Evolutionary conservation across 2,888 invertebrate genomes (phyloP).

Genomic region (Stenolophus ochropezus): DNA sequence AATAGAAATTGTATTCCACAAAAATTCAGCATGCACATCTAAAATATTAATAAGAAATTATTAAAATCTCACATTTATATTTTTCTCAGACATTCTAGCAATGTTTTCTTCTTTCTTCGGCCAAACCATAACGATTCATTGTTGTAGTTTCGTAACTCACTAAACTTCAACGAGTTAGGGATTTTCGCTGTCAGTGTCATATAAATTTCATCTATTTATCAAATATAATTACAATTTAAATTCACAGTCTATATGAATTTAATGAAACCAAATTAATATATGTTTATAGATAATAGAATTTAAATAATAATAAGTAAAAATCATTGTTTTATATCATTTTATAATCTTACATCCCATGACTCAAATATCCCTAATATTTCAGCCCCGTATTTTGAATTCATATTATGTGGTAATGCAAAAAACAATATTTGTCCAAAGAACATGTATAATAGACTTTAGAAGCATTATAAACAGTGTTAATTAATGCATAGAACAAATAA

Average conservation of each 20-base stretch:
- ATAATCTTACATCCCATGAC: too few relatives aligned
- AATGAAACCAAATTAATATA: not conserved
- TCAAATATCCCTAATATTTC: too few relatives aligned
- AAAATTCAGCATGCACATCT: too few relatives aligned
- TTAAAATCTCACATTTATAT: constrained; percentile 38
- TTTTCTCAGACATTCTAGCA: constrained; percentile 50
- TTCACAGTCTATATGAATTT: not conserved
- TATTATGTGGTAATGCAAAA: not conserved
- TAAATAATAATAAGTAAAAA: not conserved
- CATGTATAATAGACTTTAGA: constrained; percentile 54
- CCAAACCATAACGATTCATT: constrained; percentile 25
- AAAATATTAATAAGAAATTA: not conserved
- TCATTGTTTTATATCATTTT: too few relatives aligned
- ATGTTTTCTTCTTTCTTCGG: constrained; percentile 9
- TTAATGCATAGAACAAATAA: constrained; percentile 50
- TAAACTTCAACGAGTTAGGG: not conserved
- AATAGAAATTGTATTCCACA: too few relatives aligned
- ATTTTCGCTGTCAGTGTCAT: constrained; percentile 19
- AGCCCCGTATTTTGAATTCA: too few relatives aligned
- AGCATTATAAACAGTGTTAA: constrained; percentile 53
- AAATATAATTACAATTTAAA: not conserved
- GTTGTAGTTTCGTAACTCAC: not conserved
- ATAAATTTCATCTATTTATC: not conserved
- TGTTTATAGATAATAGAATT: not conserved
- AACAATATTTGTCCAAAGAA: constrained; percentile 39